Conservation (phyloP, 2,113 vertebrate species). For the Apus apus region DNA sequence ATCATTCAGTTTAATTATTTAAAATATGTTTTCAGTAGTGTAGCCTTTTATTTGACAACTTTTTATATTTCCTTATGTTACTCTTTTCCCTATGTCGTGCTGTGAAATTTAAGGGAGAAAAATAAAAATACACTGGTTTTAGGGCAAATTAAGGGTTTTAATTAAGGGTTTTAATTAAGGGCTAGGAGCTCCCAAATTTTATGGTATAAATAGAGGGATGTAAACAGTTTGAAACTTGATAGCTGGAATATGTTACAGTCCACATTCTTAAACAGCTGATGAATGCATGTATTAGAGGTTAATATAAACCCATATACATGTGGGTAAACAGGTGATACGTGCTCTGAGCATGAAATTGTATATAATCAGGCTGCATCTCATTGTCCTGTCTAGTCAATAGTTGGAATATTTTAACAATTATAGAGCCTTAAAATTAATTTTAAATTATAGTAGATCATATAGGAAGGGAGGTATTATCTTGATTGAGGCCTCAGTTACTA, state of each 20-base stretch:
- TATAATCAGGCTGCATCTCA: background rate
- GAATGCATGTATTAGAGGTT: background rate
- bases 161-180: background rate
- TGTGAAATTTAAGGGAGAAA: background rate
- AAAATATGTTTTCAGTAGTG: background rate
- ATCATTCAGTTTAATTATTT: background rate
- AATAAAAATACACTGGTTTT: background rate
- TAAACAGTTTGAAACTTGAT: background rate
- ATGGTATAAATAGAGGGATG: background rate
- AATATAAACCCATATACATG: background rate
- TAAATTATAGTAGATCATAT: background rate
- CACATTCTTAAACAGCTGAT: background rate
- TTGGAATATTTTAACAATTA: background rate
- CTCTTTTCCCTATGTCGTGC: background rate
- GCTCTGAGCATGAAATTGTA: background rate
- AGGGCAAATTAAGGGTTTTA: background rate
- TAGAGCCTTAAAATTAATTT: background rate
- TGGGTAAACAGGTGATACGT: background rate
- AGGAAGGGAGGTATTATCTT: background rate
- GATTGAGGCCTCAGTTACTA: background rate
- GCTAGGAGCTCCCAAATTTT: background rate
- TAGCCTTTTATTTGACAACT: background rate
- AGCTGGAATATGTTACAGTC: background rate
- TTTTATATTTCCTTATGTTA: background rate
- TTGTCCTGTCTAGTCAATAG: background rate